Percentiles rank a stretch among this genome's conserved stretches.
These are phyloP conservation scores for Anseranas semipalmata DNA, from an alignment of 2,113 vertebrate genomes.

Conservation along the genomic window DNA sequence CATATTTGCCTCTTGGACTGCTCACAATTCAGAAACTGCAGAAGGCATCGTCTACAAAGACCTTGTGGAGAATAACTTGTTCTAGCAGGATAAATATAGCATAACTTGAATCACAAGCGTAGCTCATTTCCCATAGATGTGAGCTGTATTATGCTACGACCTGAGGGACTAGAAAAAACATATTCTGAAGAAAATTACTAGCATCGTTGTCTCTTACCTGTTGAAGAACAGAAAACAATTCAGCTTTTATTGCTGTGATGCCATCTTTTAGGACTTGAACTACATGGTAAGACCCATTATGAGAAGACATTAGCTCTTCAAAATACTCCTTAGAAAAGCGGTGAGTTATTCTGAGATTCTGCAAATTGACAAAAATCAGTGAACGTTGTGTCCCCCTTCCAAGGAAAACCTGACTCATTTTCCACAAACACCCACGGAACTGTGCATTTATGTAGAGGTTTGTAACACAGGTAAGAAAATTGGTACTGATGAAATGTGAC, in stretches of 20 bases:
- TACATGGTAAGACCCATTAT: constrained; percentile 61
- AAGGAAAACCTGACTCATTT: not conserved
- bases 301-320: constrained; percentile 47
- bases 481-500: not conserved
- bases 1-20: not conserved
- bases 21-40: not conserved
- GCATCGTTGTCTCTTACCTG: constrained; percentile 38
- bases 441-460: not conserved
- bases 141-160: not conserved
- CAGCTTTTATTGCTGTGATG: constrained; percentile 46
- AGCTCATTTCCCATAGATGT: not conserved
- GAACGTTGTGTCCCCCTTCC: not conserved
- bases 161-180: not conserved
- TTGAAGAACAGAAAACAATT: constrained; percentile 27
- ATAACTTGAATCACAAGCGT: not conserved
- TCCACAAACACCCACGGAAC: not conserved
- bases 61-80: not conserved
- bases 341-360: constrained; percentile 57
- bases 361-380: not conserved
- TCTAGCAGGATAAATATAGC: not conserved
- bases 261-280: constrained; percentile 54
- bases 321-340: constrained; percentile 40
- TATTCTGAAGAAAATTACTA: not conserved
- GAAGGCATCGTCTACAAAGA: not conserved
- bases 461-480: not conserved